phyloP scores from a whole-genome alignment of 2,888 invertebrate genomes.

The Agriopis marginaria region DNA sequence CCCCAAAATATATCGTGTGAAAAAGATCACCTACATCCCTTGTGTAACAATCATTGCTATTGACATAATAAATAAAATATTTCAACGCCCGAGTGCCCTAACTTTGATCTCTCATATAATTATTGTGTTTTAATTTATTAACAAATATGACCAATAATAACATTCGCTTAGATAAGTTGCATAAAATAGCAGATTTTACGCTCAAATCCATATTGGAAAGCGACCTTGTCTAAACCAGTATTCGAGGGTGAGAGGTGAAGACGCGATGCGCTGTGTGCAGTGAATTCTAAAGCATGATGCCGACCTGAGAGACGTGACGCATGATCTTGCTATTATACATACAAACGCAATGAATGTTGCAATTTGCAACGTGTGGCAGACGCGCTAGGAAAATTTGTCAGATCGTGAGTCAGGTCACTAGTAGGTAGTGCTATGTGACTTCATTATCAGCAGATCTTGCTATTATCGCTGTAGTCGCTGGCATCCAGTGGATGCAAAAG shows the following conservation, averaged over 20 bases:
- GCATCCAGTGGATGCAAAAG: too few relatives aligned
- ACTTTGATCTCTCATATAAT: background rate
- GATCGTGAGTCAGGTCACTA: too few relatives aligned
- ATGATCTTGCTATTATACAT: background rate
- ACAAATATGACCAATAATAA: background rate
- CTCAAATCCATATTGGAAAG: slow-evolving; percentile 33
- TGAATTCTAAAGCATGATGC: background rate
- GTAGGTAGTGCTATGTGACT: too few relatives aligned
- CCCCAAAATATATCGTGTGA: too few relatives aligned
- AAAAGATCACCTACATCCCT: too few relatives aligned
- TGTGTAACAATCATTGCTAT: too few relatives aligned
- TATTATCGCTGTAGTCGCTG: too few relatives aligned
- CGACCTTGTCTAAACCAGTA: slow-evolving; percentile 41
- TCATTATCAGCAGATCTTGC: too few relatives aligned
- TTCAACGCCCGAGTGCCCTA: background rate
- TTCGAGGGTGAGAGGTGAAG: slow-evolving; percentile 19
- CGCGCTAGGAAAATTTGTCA: too few relatives aligned
- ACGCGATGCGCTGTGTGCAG: background rate
- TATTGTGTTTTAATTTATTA: background rate
- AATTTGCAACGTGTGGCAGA: too few relatives aligned
- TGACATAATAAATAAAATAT: too few relatives aligned
- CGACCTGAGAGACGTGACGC: background rate
- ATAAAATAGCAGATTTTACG: background rate
- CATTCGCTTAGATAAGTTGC: background rate
- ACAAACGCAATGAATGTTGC: too few relatives aligned